Evolutionary conservation across 2,113 vertebrate species (phyloP), one percentile per base, ranked within the genome.

Genomic region (Corvus moneduloides): DNA sequence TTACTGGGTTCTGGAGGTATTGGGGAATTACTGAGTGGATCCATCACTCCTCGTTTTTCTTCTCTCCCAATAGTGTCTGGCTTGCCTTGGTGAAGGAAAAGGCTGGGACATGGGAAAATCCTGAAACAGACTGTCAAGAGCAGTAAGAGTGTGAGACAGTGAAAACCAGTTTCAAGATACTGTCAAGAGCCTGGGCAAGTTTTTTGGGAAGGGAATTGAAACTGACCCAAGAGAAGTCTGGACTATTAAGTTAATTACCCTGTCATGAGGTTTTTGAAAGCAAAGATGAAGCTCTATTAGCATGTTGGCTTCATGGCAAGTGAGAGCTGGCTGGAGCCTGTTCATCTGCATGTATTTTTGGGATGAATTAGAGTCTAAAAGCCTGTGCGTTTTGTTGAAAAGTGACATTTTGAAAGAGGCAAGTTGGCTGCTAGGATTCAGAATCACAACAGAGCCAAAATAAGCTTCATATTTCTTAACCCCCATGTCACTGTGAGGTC

Each of bases 401-500:
- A 96, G 94, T 89, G 71, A 71, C 84, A 62, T 93, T 94, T 91
- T 92, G 62, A 84, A 95, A 76, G 81, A 80, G 46, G 56, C 49
- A 28, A 83, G 26, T 95, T 96, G 96, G 93, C 94, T 96, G 84
- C 87, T 94, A 41, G 71, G 80, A 90, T 43, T 90, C 11, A 1
- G 49, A 93, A 76, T 73, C 44, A 41, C 87, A 88, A 64, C 74
- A 59, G 69, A 96, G 93, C 85, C 95, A 96, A 94, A 91, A 90
- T 64, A 96, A 93, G 58, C 78, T 80, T 87, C n/a, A 10, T 92
- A 59, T 91, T 96, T 96, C 94, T 96, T 89, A 95, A 94, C 85
- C 56, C 74, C 23, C 2, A 1, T n/a, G 66, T 84, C 52, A n/a
- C 77, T 77, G 32, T 18, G 76, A 69, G 54, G 63, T 85, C 83